Conservation (phyloP, 2,113 vertebrate genomes). For the Pandion haliaetus region DNA sequence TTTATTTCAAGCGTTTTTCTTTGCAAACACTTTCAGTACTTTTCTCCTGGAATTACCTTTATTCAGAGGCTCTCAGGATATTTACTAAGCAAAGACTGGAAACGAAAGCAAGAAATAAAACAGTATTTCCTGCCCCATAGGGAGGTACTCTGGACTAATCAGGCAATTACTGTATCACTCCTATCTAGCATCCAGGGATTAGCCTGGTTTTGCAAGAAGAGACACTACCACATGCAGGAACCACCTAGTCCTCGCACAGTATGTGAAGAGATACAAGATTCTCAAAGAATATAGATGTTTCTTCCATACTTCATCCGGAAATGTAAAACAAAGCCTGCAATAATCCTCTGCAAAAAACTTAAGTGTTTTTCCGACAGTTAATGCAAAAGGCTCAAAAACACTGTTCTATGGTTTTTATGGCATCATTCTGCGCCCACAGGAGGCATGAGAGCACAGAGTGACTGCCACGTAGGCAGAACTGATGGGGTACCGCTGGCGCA, state of each 20-base stretch:
- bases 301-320: background rate
- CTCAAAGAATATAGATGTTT: background rate
- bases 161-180: background rate
- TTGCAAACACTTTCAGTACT: background rate
- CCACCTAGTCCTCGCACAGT: background rate
- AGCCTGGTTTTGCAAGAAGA: background rate
- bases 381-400: background rate
- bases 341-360: background rate
- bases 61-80: background rate
- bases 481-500: background rate
- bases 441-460: background rate
- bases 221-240: background rate
- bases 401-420: background rate
- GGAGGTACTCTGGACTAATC: background rate
- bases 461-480: background rate
- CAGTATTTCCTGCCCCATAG: background rate
- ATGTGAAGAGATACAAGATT: background rate
- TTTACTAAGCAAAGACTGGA: background rate
- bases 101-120: background rate
- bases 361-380: accelerated
- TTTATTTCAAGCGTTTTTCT: background rate
- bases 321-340: background rate
- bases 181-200: background rate
- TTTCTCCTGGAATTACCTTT: background rate
- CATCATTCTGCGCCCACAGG: background rate